Conservation (phyloP, 2,797 vertebrate genomes). For the Tapirus indicus region DNA sequence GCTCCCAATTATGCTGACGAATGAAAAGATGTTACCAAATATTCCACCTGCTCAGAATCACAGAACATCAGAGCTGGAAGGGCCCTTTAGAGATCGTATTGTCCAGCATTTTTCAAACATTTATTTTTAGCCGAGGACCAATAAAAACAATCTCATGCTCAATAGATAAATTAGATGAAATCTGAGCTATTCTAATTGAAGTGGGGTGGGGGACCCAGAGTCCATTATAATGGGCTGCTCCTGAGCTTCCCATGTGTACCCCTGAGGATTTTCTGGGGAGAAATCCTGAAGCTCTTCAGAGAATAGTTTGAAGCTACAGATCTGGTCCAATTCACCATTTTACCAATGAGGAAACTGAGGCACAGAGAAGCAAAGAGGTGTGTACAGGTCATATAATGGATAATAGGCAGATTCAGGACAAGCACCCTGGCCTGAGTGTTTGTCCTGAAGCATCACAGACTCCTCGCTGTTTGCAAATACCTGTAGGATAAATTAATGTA, state of each 20-base stretch:
- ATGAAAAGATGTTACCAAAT: conserved; percentile 78
- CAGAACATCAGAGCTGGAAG: conserved; percentile 53
- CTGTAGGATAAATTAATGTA: not conserved
- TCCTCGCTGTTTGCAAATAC: not conserved
- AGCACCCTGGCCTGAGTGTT: not conserved
- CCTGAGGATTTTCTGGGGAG: not conserved
- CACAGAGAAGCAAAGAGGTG: not conserved
- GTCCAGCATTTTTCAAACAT: conserved; percentile 70
- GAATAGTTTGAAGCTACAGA: not conserved
- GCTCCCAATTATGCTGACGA: conserved; percentile 79
- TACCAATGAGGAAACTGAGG: not conserved
- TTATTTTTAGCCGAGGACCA: conserved; percentile 70
- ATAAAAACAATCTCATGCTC: not conserved
- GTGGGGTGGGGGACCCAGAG: not conserved
- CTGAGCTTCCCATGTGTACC: not conserved
- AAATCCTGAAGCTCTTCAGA: not conserved
- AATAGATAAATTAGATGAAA: conserved; percentile 56
- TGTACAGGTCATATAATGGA: not conserved
- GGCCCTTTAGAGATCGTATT: conserved; percentile 44
- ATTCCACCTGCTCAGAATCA: conserved; percentile 73
- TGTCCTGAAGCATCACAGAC: not conserved
- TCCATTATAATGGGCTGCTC: not conserved
- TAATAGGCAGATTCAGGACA: not conserved
- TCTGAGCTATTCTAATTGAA: conserved; percentile 31
- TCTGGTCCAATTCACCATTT: not conserved